Base-by-base conservation (phyloP, 2,888 invertebrate species). In the Aphodius sticticus region DNA sequence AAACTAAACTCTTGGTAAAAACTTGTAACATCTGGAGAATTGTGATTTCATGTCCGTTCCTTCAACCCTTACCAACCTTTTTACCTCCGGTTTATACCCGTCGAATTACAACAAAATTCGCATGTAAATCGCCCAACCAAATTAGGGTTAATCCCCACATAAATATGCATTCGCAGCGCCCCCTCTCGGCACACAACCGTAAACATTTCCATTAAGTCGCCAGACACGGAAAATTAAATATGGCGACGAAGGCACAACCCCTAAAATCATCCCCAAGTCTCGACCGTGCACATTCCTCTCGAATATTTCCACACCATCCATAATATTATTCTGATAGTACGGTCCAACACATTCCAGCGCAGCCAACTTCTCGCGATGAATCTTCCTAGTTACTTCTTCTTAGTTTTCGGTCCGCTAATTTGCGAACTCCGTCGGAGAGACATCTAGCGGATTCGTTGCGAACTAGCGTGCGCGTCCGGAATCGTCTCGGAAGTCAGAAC, bases 311-410 rank as follows among this genome's bases (percentile, higher is more conserved):
- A 5, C 53, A 5, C 53, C 53, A 53, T 53, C 53, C 53, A 53
- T 53, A 53, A 53, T 74, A 74, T 36, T 74, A 74, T 74, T 14
- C 74, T 74, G 74, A 74, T 74, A 74, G 35, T 74, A 35, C 74
- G 35, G 74, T 74, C 74, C 35, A 74, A 15, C 9, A 74, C 36
- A 74, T 74, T 74, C 74, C 74, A 36, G 16, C 6, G 15, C 71
- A 7, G 36, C 37, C 9, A n/a, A 37, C 7, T 37, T 35, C 3
- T n/a, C 26, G 74, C 37, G n/a, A 74, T 74, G 35, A 74, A 26
- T 74, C 74, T 74, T 74, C n/a, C 37, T 16, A 26, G 74, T 53
- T 53, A 2, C 53, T 53, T 53, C 53, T 53, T 53, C 7, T 5
- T 53, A 53, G 53, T 53, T 53, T 53, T 53, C 53, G 53, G 53